Base-by-base conservation (phyloP, 2,113 vertebrate species). In the Gopherus flavomarginatus region DNA sequence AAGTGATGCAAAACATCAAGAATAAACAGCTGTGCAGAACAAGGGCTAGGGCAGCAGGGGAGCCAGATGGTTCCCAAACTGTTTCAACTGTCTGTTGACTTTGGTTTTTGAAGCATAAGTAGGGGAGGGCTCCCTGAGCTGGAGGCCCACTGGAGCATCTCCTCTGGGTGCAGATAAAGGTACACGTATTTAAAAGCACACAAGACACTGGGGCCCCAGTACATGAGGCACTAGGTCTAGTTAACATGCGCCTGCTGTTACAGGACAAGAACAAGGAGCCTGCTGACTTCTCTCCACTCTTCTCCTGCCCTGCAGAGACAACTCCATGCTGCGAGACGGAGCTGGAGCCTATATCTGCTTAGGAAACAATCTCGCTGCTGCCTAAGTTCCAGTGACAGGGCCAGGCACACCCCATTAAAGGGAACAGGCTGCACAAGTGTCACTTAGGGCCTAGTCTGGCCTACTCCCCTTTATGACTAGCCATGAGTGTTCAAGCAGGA, bases 181-280 rank as follows among this genome's bases (percentile, higher is more conserved):
- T 1, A 35, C 38, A 8, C 21, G 7, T 11, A 11, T 17, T 29
- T 47, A 24, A 85, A 8, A 44, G 38, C 81, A 85, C 42, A 56
- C 44, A 7, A 5, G 69, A 19, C 26, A 27, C 57, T 19, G 50
- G 52, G 53, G 85, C 5, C 47, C 31, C 2, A 62, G 31, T 62
- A 16, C n/a, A 77, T 19, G 1, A 90, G 65, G 3, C 26, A 12
- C 81, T 5, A 8, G 29, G 16, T 17, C 47, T 3, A 27, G 53
- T 24, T 0, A 4, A 90, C 89, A 53, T 0, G 1, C 65, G 26
- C 11, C 24, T 56, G 35, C 59, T 0, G 0, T 38, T 38, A 38
- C 0, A 1, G 86, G 44, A 50, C 38, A 21, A n/a, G 14, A 80
- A 42, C 83, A n/a, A 47, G n/a, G 3, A 4, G 1, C n/a, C 62